phyloP scores from a whole-genome alignment of 2,113 vertebrate species.

The Zingel zingel region DNA sequence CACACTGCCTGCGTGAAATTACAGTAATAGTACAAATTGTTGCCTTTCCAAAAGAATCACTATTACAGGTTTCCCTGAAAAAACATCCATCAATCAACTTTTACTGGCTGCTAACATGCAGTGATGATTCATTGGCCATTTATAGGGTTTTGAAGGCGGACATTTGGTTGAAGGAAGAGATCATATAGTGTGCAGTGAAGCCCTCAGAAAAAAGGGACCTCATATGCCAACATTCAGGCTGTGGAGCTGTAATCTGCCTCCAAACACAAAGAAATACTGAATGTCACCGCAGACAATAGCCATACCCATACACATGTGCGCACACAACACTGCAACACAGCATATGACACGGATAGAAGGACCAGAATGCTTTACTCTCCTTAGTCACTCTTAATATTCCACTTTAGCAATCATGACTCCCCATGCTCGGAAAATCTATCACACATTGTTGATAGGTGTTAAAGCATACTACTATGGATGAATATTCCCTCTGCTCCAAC shows the following conservation, averaged over 20 bases:
- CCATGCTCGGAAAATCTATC: constrained; percentile 39
- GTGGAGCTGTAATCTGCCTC: constrained; percentile 46
- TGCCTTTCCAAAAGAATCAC: constrained; percentile 15
- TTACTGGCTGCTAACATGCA: neutral
- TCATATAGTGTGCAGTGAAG: constrained; percentile 31
- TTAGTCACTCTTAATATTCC: constrained; percentile 46
- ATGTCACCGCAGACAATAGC: constrained; percentile 38
- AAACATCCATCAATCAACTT: constrained; percentile 31
- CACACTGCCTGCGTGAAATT: neutral
- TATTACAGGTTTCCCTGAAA: neutral
- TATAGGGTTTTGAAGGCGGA: constrained; percentile 51
- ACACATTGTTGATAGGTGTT: constrained; percentile 12
- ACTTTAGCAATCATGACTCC: constrained; percentile 52
- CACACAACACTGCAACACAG: constrained; percentile 19
- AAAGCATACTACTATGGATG: constrained; percentile 14
- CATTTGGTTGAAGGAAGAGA: constrained; percentile 62
- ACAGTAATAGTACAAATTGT: constrained; percentile 15
- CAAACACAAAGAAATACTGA: constrained; percentile 41
- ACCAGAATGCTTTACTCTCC: constrained; percentile 43
- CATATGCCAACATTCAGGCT: constrained; percentile 49
- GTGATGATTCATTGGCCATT: constrained; percentile 44
- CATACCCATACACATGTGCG: neutral
- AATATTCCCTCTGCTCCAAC: constrained; percentile 35
- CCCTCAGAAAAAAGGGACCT: constrained; percentile 30
- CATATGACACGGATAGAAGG: constrained; percentile 59